A percentile compares a stretch with the other conserved stretches of the same genome.
Evolutionary conservation across 1,140 invertebrate species (phyloP).

Genomic region (Phenacoccus solenopsis): DNA sequence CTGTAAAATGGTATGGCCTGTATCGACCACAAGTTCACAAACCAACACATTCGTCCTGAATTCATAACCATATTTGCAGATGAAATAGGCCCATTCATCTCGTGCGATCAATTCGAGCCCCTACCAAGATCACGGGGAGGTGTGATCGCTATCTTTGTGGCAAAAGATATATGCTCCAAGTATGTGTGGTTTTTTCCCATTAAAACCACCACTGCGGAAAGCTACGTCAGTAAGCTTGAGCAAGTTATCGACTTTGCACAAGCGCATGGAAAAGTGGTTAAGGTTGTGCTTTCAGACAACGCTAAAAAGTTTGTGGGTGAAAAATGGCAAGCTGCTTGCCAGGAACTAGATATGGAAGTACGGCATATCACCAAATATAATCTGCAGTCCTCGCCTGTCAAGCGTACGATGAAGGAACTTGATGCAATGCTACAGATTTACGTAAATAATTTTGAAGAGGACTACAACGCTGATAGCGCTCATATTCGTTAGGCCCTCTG

Average conservation of each 20-base stretch:
- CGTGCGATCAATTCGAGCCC: background rate
- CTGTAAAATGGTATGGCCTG: too few species aligned
- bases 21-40: too few species aligned
- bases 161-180: background rate
- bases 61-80: background rate
- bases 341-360: background rate
- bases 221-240: background rate
- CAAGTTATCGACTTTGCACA: background rate
- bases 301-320: background rate
- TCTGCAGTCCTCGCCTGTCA: background rate
- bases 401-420: background rate
- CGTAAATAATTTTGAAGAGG: too few species aligned
- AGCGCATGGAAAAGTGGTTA: background rate
- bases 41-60: background rate
- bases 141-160: background rate
- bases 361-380: background rate
- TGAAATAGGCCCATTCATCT: background rate
- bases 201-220: background rate
- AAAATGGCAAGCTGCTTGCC: background rate
- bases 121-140: background rate
- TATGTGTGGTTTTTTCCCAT: conserved; percentile 3
- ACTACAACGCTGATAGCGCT: too few species aligned
- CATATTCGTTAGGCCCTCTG: too few species aligned
- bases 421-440: background rate
- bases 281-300: background rate